Percentiles rank a stretch among this genome's conserved stretches.
Evolutionary conservation across 2,888 invertebrate genomes (phyloP).

Genomic region (Achlya flavicornis): DNA sequence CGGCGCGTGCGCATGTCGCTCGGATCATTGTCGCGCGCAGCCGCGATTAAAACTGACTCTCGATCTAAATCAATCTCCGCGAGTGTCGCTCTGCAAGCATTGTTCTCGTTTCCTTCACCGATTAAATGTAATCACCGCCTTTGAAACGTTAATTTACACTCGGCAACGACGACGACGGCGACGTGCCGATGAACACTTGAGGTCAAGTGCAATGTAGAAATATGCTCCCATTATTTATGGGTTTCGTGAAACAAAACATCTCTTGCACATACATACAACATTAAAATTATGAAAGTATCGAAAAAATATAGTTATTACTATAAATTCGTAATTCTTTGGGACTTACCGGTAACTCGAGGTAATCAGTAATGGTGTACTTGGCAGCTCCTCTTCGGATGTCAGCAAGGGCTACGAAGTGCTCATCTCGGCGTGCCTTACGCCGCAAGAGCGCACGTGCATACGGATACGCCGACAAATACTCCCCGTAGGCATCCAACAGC

Average conservation of each 20-base stretch:
- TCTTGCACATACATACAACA: constrained; percentile 31
- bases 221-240: constrained; percentile 42
- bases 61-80: constrained; percentile 72
- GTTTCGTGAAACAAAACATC: constrained; percentile 42
- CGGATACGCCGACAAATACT: constrained; percentile 85
- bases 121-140: constrained; percentile 74
- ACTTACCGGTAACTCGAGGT: constrained; percentile 89
- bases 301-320: constrained; percentile 26
- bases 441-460: constrained; percentile 85
- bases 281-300: constrained; percentile 32
- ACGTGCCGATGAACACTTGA: constrained; percentile 30
- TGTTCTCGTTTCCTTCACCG: constrained; percentile 68
- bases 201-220: constrained; percentile 64
- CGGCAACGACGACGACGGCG: constrained; percentile 17
- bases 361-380: constrained; percentile 85
- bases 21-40: constrained; percentile 67
- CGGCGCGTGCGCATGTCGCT: constrained; percentile 67
- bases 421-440: constrained; percentile 85
- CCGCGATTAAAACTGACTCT: constrained; percentile 60
- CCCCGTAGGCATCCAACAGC: constrained; percentile 86
- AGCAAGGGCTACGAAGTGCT: constrained; percentile 87
- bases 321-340: constrained; percentile 26
- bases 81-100: constrained; percentile 54
- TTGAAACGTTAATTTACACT: constrained; percentile 65
- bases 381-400: constrained; percentile 87